Conservation (phyloP, 2,797 vertebrate species). For the Pseudochirops corinnae region DNA sequence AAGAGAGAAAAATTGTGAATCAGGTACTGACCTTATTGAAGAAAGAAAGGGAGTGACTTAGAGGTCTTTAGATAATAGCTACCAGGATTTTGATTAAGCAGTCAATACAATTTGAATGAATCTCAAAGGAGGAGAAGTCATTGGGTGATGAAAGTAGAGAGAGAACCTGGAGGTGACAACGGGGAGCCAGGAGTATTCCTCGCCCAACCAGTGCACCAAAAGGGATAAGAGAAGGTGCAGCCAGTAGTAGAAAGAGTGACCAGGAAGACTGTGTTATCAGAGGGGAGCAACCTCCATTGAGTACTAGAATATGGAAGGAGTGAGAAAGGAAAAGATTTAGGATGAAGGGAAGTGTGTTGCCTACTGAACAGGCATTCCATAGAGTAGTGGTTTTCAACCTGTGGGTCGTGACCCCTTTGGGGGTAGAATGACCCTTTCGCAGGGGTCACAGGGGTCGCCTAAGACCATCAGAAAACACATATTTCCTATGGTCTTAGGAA, state of each 20-base stretch:
- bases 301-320: not conserved
- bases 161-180: not conserved
- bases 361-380: not conserved
- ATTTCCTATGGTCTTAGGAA: too few relatives aligned
- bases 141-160: not conserved
- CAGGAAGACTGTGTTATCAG: not conserved
- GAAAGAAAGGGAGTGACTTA: not conserved
- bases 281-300: not conserved
- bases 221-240: not conserved
- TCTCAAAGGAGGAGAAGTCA: not conserved
- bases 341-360: not conserved
- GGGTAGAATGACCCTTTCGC: too few relatives aligned
- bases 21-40: not conserved
- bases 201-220: not conserved
- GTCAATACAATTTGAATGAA: not conserved
- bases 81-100: not conserved
- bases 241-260: not conserved
- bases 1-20: not conserved
- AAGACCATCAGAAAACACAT: too few relatives aligned
- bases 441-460: too few relatives aligned
- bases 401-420: too few relatives aligned
- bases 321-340: not conserved
- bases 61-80: not conserved
- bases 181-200: not conserved
- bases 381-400: too few relatives aligned